Percentiles rank a stretch among this genome's conserved stretches.
Conservation (phyloP, 2,888 invertebrate genomes). For the Malachius bipustulatus region DNA sequence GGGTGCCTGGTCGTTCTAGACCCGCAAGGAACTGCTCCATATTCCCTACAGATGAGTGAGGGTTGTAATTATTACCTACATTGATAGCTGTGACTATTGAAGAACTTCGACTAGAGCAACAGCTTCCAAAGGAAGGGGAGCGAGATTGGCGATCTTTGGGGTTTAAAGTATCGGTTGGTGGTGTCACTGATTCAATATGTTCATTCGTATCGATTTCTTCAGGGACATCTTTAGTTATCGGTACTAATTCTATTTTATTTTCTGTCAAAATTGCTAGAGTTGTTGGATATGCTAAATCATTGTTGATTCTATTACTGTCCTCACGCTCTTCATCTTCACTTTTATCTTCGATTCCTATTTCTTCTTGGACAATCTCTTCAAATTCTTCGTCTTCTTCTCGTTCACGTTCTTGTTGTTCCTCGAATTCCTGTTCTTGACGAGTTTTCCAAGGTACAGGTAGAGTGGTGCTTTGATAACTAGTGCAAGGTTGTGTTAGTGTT, state of each 20-base stretch:
- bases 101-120: neutral
- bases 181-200: too few relatives aligned
- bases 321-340: too few relatives aligned
- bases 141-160: neutral
- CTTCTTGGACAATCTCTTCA: too few relatives aligned
- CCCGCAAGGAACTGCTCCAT: neutral
- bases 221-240: slow-evolving; percentile 3
- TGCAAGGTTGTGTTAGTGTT: too few relatives aligned
- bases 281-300: too few relatives aligned
- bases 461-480: too few relatives aligned
- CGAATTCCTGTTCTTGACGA: too few relatives aligned
- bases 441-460: too few relatives aligned
- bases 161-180: neutral
- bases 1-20: neutral
- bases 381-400: neutral
- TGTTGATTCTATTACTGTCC: neutral
- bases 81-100: neutral
- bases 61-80: neutral
- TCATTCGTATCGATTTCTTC: neutral
- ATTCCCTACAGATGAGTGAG: neutral
- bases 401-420: neutral
- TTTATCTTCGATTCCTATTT: too few relatives aligned
- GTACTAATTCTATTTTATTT: too few relatives aligned
- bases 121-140: neutral
- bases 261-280: too few relatives aligned